A percentile compares a stretch with the other conserved stretches of the same genome.
Evolutionary conservation across 2,888 invertebrate species (phyloP).

Genomic region (Macaria notata): DNA sequence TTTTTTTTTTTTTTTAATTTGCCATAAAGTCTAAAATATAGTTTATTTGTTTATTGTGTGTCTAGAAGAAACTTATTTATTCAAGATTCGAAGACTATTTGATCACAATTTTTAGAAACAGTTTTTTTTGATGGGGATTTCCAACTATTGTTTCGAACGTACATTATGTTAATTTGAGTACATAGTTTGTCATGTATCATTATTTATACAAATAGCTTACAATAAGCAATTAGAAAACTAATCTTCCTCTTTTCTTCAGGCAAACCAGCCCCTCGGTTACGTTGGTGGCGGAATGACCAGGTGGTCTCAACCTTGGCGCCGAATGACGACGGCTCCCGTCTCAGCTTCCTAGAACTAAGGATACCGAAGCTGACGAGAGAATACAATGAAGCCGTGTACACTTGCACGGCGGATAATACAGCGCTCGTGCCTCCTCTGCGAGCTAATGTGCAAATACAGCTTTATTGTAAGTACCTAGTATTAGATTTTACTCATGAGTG

Average conservation of each 20-base stretch:
- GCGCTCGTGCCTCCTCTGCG: conserved; percentile 85
- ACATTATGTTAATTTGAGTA: too few species aligned
- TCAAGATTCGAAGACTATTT: too few species aligned
- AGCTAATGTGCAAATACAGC: conserved; percentile 85
- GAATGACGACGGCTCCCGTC: conserved; percentile 59
- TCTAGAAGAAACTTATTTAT: too few species aligned
- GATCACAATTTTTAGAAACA: too few species aligned
- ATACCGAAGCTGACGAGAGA: conserved; percentile 78
- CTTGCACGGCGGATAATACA: conserved; percentile 88
- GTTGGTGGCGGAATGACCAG: conserved; percentile 77
- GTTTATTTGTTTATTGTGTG: too few species aligned
- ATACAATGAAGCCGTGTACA: conserved; percentile 86
- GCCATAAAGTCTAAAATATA: too few species aligned
- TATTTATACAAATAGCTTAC: too few species aligned
- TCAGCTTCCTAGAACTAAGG: conserved; percentile 61
- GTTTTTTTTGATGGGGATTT: too few species aligned
- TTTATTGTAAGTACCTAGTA: conserved; percentile 81
- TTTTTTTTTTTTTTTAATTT: too few species aligned
- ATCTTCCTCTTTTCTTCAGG: conserved; percentile 45
- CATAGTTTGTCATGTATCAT: too few species aligned
- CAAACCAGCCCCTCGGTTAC: conserved; percentile 71
- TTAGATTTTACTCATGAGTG: background rate
- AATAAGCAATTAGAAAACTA: too few species aligned
- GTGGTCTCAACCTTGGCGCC: conserved; percentile 65
- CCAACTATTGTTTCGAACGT: too few species aligned